A percentile compares a stretch with the other conserved stretches of the same genome.
These are phyloP conservation scores for Sarcophaga caerulescens DNA, from an alignment of 2,888 invertebrate species.

Conservation along the genomic window DNA sequence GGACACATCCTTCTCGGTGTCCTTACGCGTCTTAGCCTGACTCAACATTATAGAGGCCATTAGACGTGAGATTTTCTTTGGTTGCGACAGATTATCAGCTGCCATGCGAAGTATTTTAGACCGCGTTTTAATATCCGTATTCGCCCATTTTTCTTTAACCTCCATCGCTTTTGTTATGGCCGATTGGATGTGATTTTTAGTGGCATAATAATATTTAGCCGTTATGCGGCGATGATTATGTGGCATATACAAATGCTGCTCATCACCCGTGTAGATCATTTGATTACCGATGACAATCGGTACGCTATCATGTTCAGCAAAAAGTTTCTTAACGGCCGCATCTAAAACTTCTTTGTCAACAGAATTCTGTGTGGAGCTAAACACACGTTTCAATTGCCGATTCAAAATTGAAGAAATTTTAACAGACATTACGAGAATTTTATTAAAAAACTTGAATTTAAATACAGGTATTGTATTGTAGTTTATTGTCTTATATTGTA, in stretches of 20 bases:
- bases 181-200: slow-evolving; percentile 88
- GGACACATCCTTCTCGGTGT: slow-evolving; percentile 97
- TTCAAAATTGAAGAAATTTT: background rate
- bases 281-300: slow-evolving; percentile 95
- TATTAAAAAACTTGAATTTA: background rate
- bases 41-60: slow-evolving; percentile 98
- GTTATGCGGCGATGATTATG: slow-evolving; percentile 92
- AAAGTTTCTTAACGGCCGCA: slow-evolving; percentile 36
- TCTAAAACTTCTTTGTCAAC: background rate
- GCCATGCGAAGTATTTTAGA: slow-evolving; percentile 90
- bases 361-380: background rate
- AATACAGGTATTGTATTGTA: too few species aligned
- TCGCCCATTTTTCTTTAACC: slow-evolving; percentile 92
- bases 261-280: slow-evolving; percentile 87
- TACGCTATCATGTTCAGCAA: slow-evolving; percentile 83
- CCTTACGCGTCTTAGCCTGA: slow-evolving; percentile 93
- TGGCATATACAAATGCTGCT: slow-evolving; percentile 90
- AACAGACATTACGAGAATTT: background rate
- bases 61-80: slow-evolving; percentile 91
- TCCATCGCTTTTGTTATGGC: slow-evolving; percentile 88
- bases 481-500: too few species aligned
- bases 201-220: slow-evolving; percentile 94
- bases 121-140: slow-evolving; percentile 88
- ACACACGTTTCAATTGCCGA: background rate
- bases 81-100: slow-evolving; percentile 88